Evolutionary conservation across 1,140 invertebrate genomes (phyloP).

Genomic region (Tetragonula clypearis): DNA sequence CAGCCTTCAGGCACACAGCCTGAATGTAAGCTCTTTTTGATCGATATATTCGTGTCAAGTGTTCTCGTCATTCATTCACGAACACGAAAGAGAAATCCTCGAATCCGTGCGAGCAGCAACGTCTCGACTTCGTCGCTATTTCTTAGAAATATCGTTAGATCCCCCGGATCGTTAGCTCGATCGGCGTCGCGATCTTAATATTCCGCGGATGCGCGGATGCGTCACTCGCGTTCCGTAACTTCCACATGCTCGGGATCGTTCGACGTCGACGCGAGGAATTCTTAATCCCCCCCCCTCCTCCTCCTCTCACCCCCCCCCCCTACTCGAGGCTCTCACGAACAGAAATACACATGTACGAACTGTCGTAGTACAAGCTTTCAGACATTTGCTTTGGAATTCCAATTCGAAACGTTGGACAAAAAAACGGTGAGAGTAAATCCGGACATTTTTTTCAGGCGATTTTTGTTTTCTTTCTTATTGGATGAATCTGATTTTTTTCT

Average conservation of each 20-base stretch:
- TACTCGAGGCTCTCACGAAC: background rate
- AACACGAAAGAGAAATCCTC: background rate
- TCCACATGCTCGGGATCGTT: slow-evolving; percentile 2
- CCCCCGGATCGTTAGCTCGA: background rate
- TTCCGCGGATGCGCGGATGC: background rate
- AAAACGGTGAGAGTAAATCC: no score
- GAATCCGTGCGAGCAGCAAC: no score
- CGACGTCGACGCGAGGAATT: background rate
- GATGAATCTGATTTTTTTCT: no score
- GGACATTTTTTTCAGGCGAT: no score
- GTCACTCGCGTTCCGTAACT: background rate
- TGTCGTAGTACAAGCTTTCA: background rate
- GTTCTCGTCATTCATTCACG: background rate
- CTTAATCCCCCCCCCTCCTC: background rate
- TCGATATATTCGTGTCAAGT: slow-evolving; percentile 50
- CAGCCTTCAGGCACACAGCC: background rate
- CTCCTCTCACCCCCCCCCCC: no score
- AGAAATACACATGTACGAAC: background rate
- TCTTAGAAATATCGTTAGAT: no score
- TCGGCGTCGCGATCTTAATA: background rate
- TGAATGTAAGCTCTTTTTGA: slow-evolving; percentile 16
- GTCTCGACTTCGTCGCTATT: no score
- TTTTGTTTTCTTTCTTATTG: no score
- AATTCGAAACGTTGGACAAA: no score
- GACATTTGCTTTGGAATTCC: background rate